Evolutionary conservation across 2,113 vertebrate genomes (phyloP).

Genomic region (Porphyrio hochstetteri): DNA sequence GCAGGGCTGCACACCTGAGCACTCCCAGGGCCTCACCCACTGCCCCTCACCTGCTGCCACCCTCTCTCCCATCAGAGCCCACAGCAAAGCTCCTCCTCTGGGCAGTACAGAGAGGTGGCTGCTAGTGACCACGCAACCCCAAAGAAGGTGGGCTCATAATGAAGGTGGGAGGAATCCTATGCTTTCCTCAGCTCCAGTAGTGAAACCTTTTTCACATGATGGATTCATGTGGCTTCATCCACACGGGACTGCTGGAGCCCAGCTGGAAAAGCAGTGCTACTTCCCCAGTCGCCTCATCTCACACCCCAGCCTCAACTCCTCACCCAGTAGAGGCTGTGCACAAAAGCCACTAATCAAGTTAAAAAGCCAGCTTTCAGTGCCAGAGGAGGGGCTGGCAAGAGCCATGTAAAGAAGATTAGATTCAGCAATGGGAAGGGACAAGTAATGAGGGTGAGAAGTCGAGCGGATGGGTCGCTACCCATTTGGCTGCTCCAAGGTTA

Average conservation of each 20-base stretch:
- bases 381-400: neutral
- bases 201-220: neutral
- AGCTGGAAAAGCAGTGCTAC: neutral
- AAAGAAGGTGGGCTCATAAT: neutral
- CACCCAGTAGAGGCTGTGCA: neutral
- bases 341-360: neutral
- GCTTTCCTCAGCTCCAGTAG: neutral
- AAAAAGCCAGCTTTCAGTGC: neutral
- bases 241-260: neutral
- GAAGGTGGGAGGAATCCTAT: neutral
- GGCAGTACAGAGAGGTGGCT: neutral
- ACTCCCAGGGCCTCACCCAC: accelerated
- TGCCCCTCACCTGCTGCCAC: neutral
- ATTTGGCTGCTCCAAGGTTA: neutral
- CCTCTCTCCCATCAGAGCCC: neutral
- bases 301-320: neutral
- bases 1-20: neutral
- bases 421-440: neutral
- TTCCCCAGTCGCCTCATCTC: neutral
- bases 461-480: neutral
- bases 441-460: neutral
- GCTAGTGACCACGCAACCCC: neutral
- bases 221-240: neutral
- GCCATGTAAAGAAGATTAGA: neutral
- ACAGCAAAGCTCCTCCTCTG: neutral